phyloP scores from a whole-genome alignment of 35 echinoderm and acorn worm genomes.

The Lytechinus pictus region DNA sequence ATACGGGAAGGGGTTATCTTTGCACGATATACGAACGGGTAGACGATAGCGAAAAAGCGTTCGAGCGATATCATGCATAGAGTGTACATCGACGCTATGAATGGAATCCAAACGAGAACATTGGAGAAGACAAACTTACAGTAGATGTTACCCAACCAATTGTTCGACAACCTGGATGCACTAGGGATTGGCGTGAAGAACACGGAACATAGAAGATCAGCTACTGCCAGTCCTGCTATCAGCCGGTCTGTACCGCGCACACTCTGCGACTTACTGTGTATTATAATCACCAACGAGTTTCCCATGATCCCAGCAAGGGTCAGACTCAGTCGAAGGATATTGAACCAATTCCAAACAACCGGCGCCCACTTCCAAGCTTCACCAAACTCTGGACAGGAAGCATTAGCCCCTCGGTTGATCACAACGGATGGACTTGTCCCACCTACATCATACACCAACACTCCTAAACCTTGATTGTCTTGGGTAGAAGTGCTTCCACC shows the following conservation, averaged over 20 bases:
- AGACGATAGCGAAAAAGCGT: constrained; percentile 47
- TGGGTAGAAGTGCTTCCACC: neutral
- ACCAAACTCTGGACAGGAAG: constrained; percentile 10
- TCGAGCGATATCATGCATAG: constrained; percentile 40
- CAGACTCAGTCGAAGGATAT: neutral
- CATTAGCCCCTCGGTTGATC: neutral
- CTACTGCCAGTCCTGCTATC: constrained; percentile 30
- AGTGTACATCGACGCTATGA: constrained; percentile 45
- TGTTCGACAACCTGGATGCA: constrained; percentile 34
- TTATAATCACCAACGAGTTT: constrained; percentile 22
- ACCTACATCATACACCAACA: neutral
- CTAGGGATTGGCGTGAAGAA: constrained; percentile 25
- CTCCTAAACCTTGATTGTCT: neutral
- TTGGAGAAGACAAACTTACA: constrained; percentile 48
- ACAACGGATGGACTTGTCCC: neutral
- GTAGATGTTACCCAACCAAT: constrained; percentile 40
- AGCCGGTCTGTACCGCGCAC: neutral
- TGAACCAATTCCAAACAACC: constrained; percentile 30
- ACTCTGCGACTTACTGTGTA: constrained; percentile 22
- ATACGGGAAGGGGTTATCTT: constrained; percentile 40
- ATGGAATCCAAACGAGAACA: constrained; percentile 41
- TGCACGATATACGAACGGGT: constrained; percentile 32
- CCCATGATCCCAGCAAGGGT: constrained; percentile 41
- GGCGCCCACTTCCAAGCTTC: constrained; percentile 28
- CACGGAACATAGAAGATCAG: constrained; percentile 36